These are phyloP conservation scores for Ammospiza nelsoni DNA, from an alignment of 2,113 vertebrate species.

Conservation along the genomic window DNA sequence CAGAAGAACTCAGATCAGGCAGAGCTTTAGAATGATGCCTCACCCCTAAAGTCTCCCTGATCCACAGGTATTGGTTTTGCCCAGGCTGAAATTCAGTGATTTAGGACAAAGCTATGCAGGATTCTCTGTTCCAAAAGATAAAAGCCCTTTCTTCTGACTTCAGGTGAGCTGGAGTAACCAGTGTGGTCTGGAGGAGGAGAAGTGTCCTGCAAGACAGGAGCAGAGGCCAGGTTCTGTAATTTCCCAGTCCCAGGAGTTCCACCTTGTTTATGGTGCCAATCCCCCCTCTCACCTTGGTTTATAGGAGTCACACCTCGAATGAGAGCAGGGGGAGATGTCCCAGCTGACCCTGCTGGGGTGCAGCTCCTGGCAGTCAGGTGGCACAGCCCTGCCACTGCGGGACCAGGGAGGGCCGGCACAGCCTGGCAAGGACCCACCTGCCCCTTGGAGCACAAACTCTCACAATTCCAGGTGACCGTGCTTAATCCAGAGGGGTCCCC, in stretches of 20 bases:
- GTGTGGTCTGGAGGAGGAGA: fast-evolving
- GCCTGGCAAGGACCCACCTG: not conserved
- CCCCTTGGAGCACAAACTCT: not conserved
- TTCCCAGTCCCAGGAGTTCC: not conserved
- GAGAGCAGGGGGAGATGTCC: not conserved
- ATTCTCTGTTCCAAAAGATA: not conserved
- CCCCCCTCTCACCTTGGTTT: not conserved
- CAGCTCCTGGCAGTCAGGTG: not conserved
- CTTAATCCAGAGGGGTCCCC: constrained; percentile 29
- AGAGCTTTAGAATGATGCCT: not conserved
- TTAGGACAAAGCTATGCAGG: not conserved
- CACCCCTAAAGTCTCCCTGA: not conserved
- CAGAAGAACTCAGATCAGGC: not conserved
- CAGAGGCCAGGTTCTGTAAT: not conserved
- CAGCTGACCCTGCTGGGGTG: not conserved
- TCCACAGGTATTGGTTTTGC: not conserved
- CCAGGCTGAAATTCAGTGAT: not conserved
- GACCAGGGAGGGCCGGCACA: not conserved
- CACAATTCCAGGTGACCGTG: constrained; percentile 42
- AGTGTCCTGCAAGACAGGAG: not conserved
- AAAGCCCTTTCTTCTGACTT: not conserved
- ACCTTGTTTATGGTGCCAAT: not conserved
- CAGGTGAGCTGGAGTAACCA: not conserved
- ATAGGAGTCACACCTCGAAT: not conserved
- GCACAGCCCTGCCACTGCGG: not conserved